Evolutionary conservation across 2,113 vertebrate genomes (phyloP).

Genomic region (Tetrao urogallus): DNA sequence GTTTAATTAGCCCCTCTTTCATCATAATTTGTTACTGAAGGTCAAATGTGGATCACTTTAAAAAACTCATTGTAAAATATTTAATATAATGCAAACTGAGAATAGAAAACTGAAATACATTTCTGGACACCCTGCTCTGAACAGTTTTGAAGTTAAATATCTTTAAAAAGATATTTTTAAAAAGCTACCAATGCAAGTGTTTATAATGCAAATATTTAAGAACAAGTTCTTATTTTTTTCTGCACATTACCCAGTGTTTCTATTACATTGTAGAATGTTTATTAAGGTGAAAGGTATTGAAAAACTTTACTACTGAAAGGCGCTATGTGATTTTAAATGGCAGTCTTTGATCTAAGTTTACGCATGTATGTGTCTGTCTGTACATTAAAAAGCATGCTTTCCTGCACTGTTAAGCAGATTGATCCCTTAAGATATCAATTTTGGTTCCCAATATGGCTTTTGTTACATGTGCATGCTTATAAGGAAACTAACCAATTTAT

Average conservation of each 20-base stretch:
- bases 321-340: background rate
- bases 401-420: background rate
- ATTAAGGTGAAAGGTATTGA: background rate
- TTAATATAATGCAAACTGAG: conserved; percentile 15
- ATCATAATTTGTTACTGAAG: conserved; percentile 22
- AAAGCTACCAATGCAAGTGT: background rate
- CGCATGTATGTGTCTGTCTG: background rate
- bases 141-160: background rate
- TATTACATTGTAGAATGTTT: background rate
- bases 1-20: conserved; percentile 59
- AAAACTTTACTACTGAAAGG: background rate
- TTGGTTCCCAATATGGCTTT: background rate
- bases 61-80: conserved; percentile 8
- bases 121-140: background rate
- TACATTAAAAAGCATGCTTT: background rate
- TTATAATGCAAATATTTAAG: background rate
- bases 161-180: background rate
- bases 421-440: background rate
- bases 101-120: background rate
- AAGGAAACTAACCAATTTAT: background rate
- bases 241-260: background rate
- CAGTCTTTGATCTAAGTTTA: background rate
- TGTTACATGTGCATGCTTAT: background rate
- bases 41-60: conserved; percentile 19
- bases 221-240: background rate